phyloP scores from a whole-genome alignment of 2,113 vertebrate genomes.

The Cryptomyrus ogoouensis region DNA sequence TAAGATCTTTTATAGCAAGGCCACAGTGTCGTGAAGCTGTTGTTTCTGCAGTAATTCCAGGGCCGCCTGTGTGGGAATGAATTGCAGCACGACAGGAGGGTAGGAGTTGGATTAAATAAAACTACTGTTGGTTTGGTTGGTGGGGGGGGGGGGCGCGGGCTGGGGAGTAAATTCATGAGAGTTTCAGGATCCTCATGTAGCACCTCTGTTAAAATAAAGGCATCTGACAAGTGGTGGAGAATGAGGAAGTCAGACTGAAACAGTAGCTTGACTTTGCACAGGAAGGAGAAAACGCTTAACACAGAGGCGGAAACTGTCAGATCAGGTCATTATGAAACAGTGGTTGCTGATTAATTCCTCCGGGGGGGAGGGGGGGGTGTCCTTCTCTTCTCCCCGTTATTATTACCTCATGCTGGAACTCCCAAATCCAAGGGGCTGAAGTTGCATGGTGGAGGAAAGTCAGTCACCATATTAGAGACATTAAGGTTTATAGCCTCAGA shows the following conservation, averaged over 20 bases:
- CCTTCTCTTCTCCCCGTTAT: neutral
- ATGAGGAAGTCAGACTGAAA: slow-evolving; percentile 25
- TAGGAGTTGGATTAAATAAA: slow-evolving; percentile 47
- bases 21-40: slow-evolving; percentile 47
- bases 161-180: slow-evolving; percentile 34
- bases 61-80: slow-evolving; percentile 44
- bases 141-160: too few species aligned
- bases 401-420: neutral
- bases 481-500: slow-evolving; percentile 11
- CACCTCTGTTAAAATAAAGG: slow-evolving; percentile 40
- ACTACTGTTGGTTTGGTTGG: slow-evolving; percentile 36
- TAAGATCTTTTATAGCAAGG: slow-evolving; percentile 57
- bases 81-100: slow-evolving; percentile 42
- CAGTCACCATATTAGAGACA: neutral
- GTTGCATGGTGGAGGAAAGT: neutral
- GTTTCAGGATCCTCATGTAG: slow-evolving; percentile 39
- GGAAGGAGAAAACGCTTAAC: neutral
- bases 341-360: neutral
- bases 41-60: slow-evolving; percentile 49
- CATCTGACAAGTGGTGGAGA: slow-evolving; percentile 49
- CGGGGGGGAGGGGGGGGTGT: too few species aligned
- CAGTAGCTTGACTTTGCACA: slow-evolving; percentile 44
- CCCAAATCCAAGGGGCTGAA: neutral
- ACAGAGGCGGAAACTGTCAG: neutral
- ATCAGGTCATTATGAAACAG: neutral